These are phyloP conservation scores for Lucilia cuprina DNA, from an alignment of 1,140 invertebrate genomes.

Conservation along the genomic window DNA sequence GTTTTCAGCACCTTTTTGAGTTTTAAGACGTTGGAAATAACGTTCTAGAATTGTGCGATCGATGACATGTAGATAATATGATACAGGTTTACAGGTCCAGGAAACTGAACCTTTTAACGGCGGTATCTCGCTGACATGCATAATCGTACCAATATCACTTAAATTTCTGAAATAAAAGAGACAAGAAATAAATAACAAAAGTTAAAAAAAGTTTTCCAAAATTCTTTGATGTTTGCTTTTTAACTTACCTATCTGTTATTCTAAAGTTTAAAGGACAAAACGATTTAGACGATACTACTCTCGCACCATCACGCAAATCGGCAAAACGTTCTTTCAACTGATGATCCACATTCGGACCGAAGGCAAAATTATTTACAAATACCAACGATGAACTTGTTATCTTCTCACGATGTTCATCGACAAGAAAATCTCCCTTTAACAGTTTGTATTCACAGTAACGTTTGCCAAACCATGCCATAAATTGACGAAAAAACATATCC, in stretches of 20 bases:
- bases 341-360: conserved; percentile 96
- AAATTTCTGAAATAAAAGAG: conserved; percentile 64
- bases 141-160: conserved; percentile 96
- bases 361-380: conserved; percentile 99
- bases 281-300: conserved; percentile 98
- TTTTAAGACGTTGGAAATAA: conserved; percentile 91
- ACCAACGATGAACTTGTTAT: conserved; percentile 92
- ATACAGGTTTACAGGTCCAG: conserved; percentile 97
- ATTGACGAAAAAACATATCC: conserved; percentile 88
- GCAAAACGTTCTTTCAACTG: conserved; percentile 95
- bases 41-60: conserved; percentile 95
- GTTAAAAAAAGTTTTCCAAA: no score
- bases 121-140: conserved; percentile 96
- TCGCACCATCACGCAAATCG: conserved; percentile 92
- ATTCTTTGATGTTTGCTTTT: no score
- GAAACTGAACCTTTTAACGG: conserved; percentile 94
- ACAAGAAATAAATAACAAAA: not conserved
- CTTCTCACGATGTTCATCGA: conserved; percentile 88
- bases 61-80: conserved; percentile 97
- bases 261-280: conserved; percentile 98
- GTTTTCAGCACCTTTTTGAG: conserved; percentile 78
- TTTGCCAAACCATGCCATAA: conserved; percentile 98
- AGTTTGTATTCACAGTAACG: conserved; percentile 89
- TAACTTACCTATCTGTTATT: conserved; percentile 88
- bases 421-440: conserved; percentile 93